Evolutionary conservation across 2,113 vertebrate genomes (phyloP), one percentile per base, ranked within the genome.

Genomic region (Romanogobio albipinnatus): DNA sequence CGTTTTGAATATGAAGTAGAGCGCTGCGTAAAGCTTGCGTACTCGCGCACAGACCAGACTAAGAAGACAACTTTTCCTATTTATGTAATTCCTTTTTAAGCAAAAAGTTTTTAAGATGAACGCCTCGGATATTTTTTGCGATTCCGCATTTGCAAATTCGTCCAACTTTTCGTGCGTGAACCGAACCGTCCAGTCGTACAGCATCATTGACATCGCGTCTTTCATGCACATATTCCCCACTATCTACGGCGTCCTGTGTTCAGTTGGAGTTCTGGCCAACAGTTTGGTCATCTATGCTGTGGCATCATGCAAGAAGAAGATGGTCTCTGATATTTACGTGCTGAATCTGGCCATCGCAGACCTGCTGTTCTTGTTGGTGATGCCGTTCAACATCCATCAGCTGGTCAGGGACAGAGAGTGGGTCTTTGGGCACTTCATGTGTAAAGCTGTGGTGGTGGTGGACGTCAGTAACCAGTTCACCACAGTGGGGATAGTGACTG

Each of bases 301-400:
- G 88, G 93, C 91, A 2, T 90, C 92, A 0, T 95, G 95, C 89
- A 95, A 95, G 89, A 95, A 95, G 88, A 95, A 94, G 64, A 94
- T 95, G 92, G 93, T 96, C 0, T 96, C 95, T 2, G 95, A 96
- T 88, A 93, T 95, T 87, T 96, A 96, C 87, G 93, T 96, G 89
- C 84, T 96, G 26, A 96, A 95, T 87, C 68, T 96, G 92, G 95
- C 95, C 0, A 91, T 95, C 39, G 95, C 95, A 2, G 95, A 96
- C 88, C 91, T 95, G 94, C 93, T 96, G 19, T 96, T 95, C 88
- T 9, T 96, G 86, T 86, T 95, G 0, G 95, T 95, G 71, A 96
- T 96, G 95, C 95, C 95, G 58, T 96, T 96, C 84, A 95, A 95
- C 90, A 95, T 95, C 43, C 95, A 96, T 84, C 95, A 96, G 89